Conservation (phyloP, 2,888 invertebrate genomes). For the Ferrisia virgata region DNA sequence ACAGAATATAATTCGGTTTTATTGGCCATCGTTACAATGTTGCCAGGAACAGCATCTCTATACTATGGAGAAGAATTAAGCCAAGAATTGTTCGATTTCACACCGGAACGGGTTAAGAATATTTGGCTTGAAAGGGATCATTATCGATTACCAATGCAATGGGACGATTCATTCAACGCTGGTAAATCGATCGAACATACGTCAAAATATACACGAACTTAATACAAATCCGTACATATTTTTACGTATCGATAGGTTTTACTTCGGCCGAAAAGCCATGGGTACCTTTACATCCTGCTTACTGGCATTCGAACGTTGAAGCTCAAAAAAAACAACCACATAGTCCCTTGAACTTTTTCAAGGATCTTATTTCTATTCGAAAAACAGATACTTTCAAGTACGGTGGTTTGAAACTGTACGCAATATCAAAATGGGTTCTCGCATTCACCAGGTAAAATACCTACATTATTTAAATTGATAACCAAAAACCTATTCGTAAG, state of each 20-base stretch:
- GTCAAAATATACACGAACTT: too few species aligned
- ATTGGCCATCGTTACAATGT: slow-evolving; percentile 54
- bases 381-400: slow-evolving; percentile 56
- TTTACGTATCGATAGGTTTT: slow-evolving; percentile 64
- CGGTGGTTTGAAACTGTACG: slow-evolving; percentile 38
- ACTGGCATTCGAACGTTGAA: slow-evolving; percentile 53
- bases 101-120: background rate
- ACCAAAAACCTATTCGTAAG: too few species aligned
- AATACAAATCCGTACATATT: too few species aligned
- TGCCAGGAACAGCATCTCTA: slow-evolving; percentile 57
- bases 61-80: slow-evolving; percentile 60
- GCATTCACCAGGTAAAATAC: background rate
- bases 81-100: slow-evolving; percentile 51
- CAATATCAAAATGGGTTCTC: background rate
- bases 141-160: slow-evolving; percentile 52
- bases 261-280: slow-evolving; percentile 60
- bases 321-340: slow-evolving; percentile 38
- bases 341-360: slow-evolving; percentile 48
- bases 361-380: slow-evolving; percentile 45
- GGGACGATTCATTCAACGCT: slow-evolving; percentile 49
- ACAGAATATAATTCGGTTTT: slow-evolving; percentile 55
- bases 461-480: too few species aligned
- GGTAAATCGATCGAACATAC: slow-evolving; percentile 24
- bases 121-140: slow-evolving; percentile 48
- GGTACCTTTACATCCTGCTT: slow-evolving; percentile 66